phyloP scores from a whole-genome alignment of 2,888 invertebrate genomes.

The Pegoplata infirma region DNA sequence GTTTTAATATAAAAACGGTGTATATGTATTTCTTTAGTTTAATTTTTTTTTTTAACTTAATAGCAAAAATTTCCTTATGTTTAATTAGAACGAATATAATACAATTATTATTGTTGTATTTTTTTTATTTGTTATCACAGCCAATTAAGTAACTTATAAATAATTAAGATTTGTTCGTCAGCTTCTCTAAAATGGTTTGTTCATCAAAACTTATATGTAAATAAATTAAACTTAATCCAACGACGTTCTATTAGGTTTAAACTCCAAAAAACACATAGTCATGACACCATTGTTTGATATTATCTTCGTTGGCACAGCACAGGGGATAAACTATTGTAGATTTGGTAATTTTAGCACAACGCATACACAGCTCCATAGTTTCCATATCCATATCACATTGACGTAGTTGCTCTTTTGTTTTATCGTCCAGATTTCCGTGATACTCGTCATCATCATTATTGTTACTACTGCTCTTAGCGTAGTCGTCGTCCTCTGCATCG shows the following conservation, averaged over 20 bases:
- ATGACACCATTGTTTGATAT: constrained; percentile 79
- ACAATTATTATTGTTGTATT: constrained; percentile 6
- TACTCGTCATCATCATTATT: constrained; percentile 65
- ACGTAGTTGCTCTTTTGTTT: constrained; percentile 73
- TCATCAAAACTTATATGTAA: constrained; percentile 10
- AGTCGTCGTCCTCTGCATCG: constrained; percentile 5
- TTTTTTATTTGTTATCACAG: constrained; percentile 68
- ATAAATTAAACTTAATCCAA: not conserved
- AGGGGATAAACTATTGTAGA: constrained; percentile 79
- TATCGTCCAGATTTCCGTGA: constrained; percentile 71
- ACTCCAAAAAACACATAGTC: constrained; percentile 79
- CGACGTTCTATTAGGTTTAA: not conserved
- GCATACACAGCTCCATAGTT: constrained; percentile 79
- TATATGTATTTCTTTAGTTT: not conserved
- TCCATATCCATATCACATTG: constrained; percentile 71
- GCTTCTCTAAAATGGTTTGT: constrained; percentile 35
- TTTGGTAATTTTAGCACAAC: constrained; percentile 80
- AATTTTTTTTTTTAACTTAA: constrained; percentile 6
- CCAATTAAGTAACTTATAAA: constrained; percentile 66
- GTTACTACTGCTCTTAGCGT: not conserved
- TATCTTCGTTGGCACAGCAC: constrained; percentile 80
- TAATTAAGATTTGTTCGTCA: constrained; percentile 49
- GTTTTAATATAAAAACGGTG: constrained; percentile 14
- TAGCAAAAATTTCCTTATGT: constrained; percentile 27
- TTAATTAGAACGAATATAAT: constrained; percentile 13